Evolutionary conservation across 1,140 invertebrate species (phyloP).

Genomic region (Drosophila burlai): DNA sequence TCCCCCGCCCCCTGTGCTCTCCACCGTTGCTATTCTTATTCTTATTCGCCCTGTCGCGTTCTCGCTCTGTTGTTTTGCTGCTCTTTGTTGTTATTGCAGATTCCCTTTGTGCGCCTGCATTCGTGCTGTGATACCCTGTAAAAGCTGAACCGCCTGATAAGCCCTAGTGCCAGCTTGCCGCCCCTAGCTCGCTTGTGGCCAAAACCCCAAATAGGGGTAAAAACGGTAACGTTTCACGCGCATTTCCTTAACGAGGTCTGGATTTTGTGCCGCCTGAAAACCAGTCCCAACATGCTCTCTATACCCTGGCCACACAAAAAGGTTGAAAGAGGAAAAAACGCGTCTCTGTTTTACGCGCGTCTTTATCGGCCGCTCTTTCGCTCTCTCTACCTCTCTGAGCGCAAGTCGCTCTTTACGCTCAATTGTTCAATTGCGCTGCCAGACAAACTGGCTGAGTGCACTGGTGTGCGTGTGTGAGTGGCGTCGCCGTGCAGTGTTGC

Average conservation of each 20-base stretch:
- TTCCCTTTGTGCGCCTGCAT: constrained; percentile 78
- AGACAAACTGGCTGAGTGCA: constrained; percentile 55
- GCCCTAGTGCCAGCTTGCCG: background rate
- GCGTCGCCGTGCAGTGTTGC: constrained; percentile 59
- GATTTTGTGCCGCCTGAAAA: constrained; percentile 1
- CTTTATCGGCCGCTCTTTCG: constrained; percentile 43
- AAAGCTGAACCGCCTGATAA: constrained; percentile 3
- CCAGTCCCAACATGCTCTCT: constrained; percentile 30
- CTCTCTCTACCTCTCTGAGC: constrained; percentile 29
- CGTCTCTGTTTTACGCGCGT: constrained; percentile 65
- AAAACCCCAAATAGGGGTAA: background rate
- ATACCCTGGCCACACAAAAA: constrained; percentile 34
- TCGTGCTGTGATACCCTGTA: constrained; percentile 43
- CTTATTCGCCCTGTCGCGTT: constrained; percentile 77
- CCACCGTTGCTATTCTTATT: constrained; percentile 64
- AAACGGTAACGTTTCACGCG: constrained; percentile 8
- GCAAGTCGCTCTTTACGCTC: constrained; percentile 72
- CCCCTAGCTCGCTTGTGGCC: constrained; percentile 9
- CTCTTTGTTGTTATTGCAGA: constrained; percentile 74
- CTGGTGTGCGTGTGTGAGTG: constrained; percentile 31
- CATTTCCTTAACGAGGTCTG: constrained; percentile 12
- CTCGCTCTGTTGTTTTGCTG: constrained; percentile 58
- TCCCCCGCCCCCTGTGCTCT: constrained; percentile 42
- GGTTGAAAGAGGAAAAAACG: constrained; percentile 20
- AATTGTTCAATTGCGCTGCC: constrained; percentile 53